phyloP scores from a whole-genome alignment of 2,797 vertebrate genomes.

The Eutrigla gurnardus region DNA sequence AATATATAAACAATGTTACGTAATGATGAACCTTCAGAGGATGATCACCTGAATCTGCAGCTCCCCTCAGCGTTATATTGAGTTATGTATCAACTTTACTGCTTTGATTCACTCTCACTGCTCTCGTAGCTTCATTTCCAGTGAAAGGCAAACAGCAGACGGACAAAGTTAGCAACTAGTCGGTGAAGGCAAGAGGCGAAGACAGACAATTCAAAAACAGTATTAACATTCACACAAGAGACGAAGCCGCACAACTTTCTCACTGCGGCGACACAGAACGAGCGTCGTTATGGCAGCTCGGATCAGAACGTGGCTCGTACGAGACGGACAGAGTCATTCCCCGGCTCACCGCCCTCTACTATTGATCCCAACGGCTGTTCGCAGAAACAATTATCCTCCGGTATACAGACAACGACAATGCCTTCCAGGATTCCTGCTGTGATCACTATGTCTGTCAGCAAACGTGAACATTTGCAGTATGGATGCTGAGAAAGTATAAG shows the following conservation, averaged over 20 bases:
- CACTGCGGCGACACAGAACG: slow-evolving; percentile 14
- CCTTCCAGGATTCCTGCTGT: slow-evolving; percentile 24
- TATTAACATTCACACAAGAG: slow-evolving; percentile 29
- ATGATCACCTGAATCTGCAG: not conserved
- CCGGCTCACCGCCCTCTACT: slow-evolving; percentile 46
- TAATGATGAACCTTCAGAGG: not conserved
- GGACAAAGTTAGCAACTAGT: fast-evolving
- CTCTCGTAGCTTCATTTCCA: not conserved
- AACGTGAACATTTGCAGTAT: not conserved
- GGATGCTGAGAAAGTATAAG: not conserved
- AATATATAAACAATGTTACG: not conserved
- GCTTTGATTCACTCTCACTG: not conserved
- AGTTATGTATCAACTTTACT: too few species aligned
- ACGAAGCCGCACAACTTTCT: slow-evolving; percentile 15
- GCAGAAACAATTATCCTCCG: slow-evolving; percentile 60
- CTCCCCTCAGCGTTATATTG: not conserved
- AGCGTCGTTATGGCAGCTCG: slow-evolving; percentile 21
- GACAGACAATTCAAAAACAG: not conserved
- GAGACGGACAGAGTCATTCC: slow-evolving; percentile 32
- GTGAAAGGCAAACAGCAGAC: not conserved
- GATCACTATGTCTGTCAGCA: not conserved
- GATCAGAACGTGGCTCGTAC: slow-evolving; percentile 6
- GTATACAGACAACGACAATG: slow-evolving; percentile 54
- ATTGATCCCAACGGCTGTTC: slow-evolving; percentile 69
- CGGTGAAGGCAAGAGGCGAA: not conserved